Evolutionary conservation across 2,888 invertebrate genomes (phyloP).

Genomic region (Theodoxus fluviatilis): DNA sequence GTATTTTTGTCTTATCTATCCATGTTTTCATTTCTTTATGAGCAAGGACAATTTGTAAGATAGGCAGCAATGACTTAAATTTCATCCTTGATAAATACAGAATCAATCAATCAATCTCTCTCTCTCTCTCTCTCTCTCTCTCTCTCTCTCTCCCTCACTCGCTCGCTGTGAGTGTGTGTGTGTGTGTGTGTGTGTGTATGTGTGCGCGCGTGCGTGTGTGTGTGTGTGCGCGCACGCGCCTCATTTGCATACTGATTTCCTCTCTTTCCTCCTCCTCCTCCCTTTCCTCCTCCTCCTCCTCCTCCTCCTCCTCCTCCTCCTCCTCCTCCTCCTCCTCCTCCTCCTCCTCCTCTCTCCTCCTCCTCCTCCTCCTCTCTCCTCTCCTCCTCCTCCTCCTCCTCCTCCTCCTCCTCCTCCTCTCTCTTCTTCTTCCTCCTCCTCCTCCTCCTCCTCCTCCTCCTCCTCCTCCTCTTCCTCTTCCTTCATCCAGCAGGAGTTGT

Average conservation of each 20-base stretch:
- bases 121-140: conserved; percentile 9
- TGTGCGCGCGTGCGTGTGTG: conserved; percentile 8
- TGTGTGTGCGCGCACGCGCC: conserved; percentile 5
- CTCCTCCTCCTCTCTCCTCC: background rate
- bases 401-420: background rate
- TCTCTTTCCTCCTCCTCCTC: background rate
- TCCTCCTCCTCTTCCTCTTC: background rate
- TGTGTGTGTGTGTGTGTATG: background rate
- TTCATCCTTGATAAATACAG: too few species aligned
- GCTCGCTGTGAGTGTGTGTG: conserved; percentile 10
- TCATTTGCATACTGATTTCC: background rate
- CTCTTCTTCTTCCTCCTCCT: background rate
- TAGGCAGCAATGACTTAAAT: too few species aligned
- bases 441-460: background rate
- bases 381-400: background rate
- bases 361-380: background rate
- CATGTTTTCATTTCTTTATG: too few species aligned
- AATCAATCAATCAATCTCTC: too few species aligned
- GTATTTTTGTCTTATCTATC: too few species aligned
- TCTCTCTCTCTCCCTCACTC: conserved; percentile 2
- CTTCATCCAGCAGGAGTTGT: background rate
- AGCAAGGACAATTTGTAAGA: too few species aligned
- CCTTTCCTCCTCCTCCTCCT: background rate
- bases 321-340: background rate
- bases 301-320: background rate